phyloP scores from a whole-genome alignment of 2,113 vertebrate species.

The Globicephala melas region DNA sequence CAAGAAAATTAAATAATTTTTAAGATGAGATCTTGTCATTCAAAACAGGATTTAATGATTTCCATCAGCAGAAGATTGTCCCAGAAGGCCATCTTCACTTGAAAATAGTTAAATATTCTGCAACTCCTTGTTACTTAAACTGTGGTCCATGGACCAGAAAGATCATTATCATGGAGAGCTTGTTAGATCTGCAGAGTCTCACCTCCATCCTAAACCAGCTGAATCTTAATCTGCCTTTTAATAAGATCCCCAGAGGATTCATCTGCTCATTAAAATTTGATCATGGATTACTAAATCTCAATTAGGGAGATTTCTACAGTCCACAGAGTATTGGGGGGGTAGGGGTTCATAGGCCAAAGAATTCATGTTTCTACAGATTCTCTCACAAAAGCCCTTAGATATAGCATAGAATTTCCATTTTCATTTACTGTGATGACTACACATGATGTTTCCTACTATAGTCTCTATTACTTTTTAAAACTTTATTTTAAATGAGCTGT shows the following conservation, averaged over 20 bases:
- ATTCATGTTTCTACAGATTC: background rate
- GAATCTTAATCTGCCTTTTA: slow-evolving; percentile 19
- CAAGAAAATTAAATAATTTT: background rate
- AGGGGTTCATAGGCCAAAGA: background rate
- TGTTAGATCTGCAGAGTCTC: background rate
- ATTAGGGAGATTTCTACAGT: background rate
- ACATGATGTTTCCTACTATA: background rate
- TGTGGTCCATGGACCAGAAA: background rate
- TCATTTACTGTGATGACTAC: background rate
- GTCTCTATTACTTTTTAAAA: background rate
- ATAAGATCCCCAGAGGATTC: background rate
- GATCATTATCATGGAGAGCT: background rate
- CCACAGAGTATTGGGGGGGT: background rate
- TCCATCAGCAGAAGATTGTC: background rate
- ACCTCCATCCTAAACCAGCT: background rate
- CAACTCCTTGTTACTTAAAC: background rate
- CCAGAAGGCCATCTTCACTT: background rate
- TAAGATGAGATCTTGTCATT: background rate
- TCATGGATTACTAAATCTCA: background rate
- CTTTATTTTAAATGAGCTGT: background rate
- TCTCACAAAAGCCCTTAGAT: background rate
- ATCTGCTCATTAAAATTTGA: background rate
- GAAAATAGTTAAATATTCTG: background rate
- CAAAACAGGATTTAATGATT: slow-evolving; percentile 5
- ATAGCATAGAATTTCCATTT: slow-evolving; percentile 5